A percentile compares a stretch with the other conserved stretches of the same genome.
Conservation (phyloP, 1,140 invertebrate genomes). For the Bombus breviceps region DNA sequence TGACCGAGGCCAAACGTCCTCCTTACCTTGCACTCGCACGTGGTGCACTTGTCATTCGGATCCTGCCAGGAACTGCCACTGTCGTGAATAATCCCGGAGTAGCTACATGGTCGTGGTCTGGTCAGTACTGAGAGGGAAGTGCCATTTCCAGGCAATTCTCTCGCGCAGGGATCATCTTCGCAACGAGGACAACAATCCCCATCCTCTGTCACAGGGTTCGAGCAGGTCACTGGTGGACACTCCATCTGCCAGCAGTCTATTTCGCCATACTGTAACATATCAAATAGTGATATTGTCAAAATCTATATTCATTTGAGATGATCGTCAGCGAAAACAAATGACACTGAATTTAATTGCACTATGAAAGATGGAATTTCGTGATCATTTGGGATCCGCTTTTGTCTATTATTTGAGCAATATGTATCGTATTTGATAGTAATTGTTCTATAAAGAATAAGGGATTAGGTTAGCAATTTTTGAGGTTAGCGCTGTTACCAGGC, state of each 20-base stretch:
- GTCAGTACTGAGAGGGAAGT: constrained; percentile 69
- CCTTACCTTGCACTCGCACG: constrained; percentile 91
- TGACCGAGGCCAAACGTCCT: constrained; percentile 54
- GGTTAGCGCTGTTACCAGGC: constrained; percentile 85
- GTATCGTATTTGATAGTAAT: background rate
- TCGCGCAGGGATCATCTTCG: constrained; percentile 85
- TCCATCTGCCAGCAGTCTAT: constrained; percentile 94
- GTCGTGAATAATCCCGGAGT: constrained; percentile 84
- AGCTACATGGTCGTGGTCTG: constrained; percentile 83
- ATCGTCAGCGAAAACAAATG: background rate
- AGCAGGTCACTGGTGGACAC: constrained; percentile 89
- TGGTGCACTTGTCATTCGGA: constrained; percentile 87
- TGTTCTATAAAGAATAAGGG: background rate
- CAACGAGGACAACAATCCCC: constrained; percentile 90
- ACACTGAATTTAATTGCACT: background rate
- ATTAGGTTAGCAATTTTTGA: background rate
- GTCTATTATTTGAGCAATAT: background rate
- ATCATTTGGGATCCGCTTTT: too few species aligned
- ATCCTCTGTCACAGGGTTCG: constrained; percentile 85
- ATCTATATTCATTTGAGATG: background rate
- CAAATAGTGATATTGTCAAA: background rate
- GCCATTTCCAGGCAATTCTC: constrained; percentile 71
- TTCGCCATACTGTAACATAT: constrained; percentile 89
- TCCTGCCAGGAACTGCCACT: constrained; percentile 85
- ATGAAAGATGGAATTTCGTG: too few species aligned